Base-by-base conservation (phyloP, 2,797 vertebrate species). In the Melanotaenia pygmaea region DNA sequence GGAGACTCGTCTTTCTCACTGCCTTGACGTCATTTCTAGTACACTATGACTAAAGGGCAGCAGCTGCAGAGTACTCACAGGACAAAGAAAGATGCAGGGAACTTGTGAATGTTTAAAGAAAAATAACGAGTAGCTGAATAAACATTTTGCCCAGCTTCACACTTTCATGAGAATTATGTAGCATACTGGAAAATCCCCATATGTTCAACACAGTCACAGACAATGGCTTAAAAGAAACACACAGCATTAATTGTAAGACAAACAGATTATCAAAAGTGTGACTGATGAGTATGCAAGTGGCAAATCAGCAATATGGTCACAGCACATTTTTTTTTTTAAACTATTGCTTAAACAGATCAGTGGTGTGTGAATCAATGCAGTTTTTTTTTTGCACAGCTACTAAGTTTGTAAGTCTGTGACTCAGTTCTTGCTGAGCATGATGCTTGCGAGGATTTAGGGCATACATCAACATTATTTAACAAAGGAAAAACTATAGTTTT, bases 21-120 rank as follows among this genome's bases (percentile, higher is more conserved):
- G 80, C 79, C 80, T 94, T 95, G 95, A 95, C 93, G 94, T 95
- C 94, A 95, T 92, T 94, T 94, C 91, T 83, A 88, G 93, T 88
- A 92, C 75, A 79, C 81, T 79, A 78, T 77, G 74, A 74, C 72
- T 74, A 56, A 79, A 85, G 86, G 64, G 86, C 86, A 84, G 89
- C 90, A 88, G 91, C 90, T 91, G 90, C 89, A 73, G 78, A 78
- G 77, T 77, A 87, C 77, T 87, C 68, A 34, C 80, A 80, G 76
- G 81, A 86, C 81, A 90, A 88, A 92, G 84, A 91, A 57, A 92
- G 80, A 77, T 74, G 61, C 24, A 60, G 77, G 74, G 85, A 87
- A 80, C 74, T 86, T 92, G 87, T 26, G 43, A 77, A 64, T 20
- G 73, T 64, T 77, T 76, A 65, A 79, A 86, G 65, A 88, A 80